Base-by-base conservation (phyloP, 1,140 invertebrate genomes). In the Cyclargus thomasi region DNA sequence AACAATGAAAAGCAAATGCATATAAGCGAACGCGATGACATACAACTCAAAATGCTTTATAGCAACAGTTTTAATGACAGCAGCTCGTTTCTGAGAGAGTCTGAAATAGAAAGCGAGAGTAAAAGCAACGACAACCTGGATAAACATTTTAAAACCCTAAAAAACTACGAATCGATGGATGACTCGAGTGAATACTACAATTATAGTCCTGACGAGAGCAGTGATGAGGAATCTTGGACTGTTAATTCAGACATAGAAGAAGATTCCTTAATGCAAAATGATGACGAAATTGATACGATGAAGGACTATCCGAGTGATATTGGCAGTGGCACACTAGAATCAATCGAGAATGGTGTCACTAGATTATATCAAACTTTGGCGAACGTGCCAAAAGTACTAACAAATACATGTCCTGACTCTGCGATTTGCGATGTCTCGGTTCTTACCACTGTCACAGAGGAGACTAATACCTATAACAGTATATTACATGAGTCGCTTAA, bases 361-460 rank as follows among this genome's bases (percentile, higher is more conserved):
- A 78, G 85, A 53, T 68, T 89, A 1, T 86, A 88, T 64, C 74
- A 53, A 6, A 85, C 79, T 67, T 65, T 88, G 10, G 74, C 76
- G 65, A 84, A 70, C 68, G 75, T 77, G 35, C 57, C 75, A 7
- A 66, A 73, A 59, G 53, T 64, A 1, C 59, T 68, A 7, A 57
- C 62, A 36, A 68, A 74, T n/a, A 67, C 64, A 62, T 65, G 69
- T 6, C 63, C 55, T 39, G 76, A 81, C 8, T 62, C 70, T 14
- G 73, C 74, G 2, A 66, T 71, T 63, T 70, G 53, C 39, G 79
- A 75, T 14, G 55, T 81, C 53, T 68, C 72, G 18, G 69, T 76
- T 6, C 67, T 88, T 0, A 82, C 87, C 4, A 82, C 85, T 16
- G 70, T 90, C 7, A 82, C 84, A 23, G 87, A 90, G 70, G 87